Evolutionary conservation across 2,113 vertebrate genomes (phyloP), one percentile per base, ranked within the genome.

Genomic region (Leiothrix lutea): DNA sequence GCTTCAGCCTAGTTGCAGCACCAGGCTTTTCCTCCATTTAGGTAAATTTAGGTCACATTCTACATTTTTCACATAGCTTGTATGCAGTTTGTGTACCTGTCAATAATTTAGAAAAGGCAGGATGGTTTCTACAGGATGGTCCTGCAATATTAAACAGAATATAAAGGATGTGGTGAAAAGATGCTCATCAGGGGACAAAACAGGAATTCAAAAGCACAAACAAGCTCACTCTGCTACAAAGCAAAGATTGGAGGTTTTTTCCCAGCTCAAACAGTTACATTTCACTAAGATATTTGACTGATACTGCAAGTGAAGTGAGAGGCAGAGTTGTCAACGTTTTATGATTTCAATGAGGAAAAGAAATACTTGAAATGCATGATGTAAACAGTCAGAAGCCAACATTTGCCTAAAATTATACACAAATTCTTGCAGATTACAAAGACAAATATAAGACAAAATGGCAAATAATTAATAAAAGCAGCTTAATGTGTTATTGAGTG

Each of bases 11-110:
- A 12, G 6, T 18, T 28, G 22, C 19, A 5, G 38, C 12, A 5
- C 26, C 5, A 74, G 33, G 61, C 6, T 65, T 47, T 60, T 75
- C 45, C 57, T 44, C 25, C 26, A 2, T 88, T 24, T 31, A 47
- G 28, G 25, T 54, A 15, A 35, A 42, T 70, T 38, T 6, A 66
- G 75, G 42, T 48, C 20, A 25, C 25, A 22, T 16, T 17, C 7
- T 12, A 14, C 2, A 0, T 56, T 56, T 56, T 65, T 82, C 53
- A 60, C 0, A 0, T 4, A 29, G 23, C 2, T 21, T 3, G 8
- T 25, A 11, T 19, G 26, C 54, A 15, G 5, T 66, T 17, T 57
- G 20, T 54, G 42, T 61, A 60, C 54, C 42, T 33, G 18, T 38
- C 53, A 36, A 15, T 62, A 48, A 64, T 22, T 73, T 48, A 38